phyloP scores from a whole-genome alignment of 2,797 vertebrate genomes.

The Galagoides demidoff region DNA sequence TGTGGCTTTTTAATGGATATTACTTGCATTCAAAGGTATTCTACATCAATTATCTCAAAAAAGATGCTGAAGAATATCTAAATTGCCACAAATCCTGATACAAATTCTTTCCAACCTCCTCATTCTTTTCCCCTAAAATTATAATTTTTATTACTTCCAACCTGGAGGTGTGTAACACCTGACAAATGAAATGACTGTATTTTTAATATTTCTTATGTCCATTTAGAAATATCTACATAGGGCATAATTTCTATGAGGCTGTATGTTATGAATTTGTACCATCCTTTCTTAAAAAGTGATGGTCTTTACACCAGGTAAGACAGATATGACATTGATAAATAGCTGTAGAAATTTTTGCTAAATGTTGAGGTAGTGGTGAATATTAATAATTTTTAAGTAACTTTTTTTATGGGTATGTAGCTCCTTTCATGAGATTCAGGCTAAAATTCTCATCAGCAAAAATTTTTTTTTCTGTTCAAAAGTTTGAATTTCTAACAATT shows the following conservation, averaged over 20 bases:
- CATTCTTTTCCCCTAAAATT: neutral
- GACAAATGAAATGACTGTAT: neutral
- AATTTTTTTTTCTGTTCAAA: neutral
- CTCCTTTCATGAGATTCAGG: neutral
- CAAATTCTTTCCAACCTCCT: neutral
- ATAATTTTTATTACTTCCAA: neutral
- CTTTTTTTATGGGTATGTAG: neutral
- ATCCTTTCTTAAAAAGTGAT: neutral
- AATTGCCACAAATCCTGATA: neutral
- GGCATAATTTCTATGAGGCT: neutral
- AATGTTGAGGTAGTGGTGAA: neutral
- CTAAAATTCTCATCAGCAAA: neutral
- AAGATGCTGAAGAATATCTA: slow-evolving; percentile 6
- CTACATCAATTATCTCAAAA: slow-evolving; percentile 14
- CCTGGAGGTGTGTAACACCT: neutral
- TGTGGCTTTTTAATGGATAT: neutral
- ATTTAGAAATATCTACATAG: neutral
- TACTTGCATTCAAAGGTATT: slow-evolving; percentile 15
- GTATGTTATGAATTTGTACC: neutral
- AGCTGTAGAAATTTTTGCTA: neutral
- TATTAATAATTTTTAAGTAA: neutral
- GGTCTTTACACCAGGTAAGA: neutral
- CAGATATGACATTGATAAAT: neutral
- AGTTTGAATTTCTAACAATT: neutral
- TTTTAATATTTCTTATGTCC: neutral